phyloP scores from a whole-genome alignment of 2,888 invertebrate species.

The Mythimna lalbum region DNA sequence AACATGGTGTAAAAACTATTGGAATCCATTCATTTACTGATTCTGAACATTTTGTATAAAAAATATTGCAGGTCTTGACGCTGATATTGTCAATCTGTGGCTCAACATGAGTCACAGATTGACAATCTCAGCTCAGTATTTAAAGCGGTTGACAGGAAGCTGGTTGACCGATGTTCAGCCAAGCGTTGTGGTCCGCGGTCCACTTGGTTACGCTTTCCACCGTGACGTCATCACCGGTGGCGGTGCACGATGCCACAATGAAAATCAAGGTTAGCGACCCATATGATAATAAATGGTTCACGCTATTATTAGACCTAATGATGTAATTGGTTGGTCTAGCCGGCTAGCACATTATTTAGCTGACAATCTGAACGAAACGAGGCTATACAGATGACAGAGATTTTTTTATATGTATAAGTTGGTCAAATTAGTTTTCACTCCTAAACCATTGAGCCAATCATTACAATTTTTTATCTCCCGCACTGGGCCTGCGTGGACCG shows the following conservation, averaged over 20 bases:
- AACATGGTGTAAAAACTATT: too few species aligned
- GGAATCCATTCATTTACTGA: too few species aligned
- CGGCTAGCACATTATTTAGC: constrained; percentile 3
- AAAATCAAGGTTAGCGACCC: constrained; percentile 49
- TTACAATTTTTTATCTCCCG: too few species aligned
- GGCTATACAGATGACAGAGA: neutral
- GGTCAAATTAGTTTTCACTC: neutral
- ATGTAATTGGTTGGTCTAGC: constrained; percentile 34
- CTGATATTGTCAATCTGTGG: constrained; percentile 4
- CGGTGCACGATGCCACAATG: constrained; percentile 17
- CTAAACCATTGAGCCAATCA: too few species aligned
- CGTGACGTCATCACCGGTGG: constrained; percentile 38
- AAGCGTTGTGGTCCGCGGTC: constrained; percentile 35
- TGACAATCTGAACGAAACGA: constrained; percentile 15
- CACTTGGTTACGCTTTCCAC: constrained; percentile 56
- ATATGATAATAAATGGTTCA: constrained; percentile 31
- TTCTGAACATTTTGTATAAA: too few species aligned
- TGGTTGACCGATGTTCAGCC: constrained; percentile 40
- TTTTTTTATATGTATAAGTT: neutral
- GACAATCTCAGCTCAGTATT: too few species aligned
- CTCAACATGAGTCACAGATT: too few species aligned
- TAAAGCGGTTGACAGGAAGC: constrained; percentile 50
- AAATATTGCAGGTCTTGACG: neutral
- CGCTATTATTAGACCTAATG: constrained; percentile 31
- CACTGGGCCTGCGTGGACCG: too few species aligned